A percentile compares a stretch with the other conserved stretches of the same genome.
Evolutionary conservation across 2,797 vertebrate species (phyloP).

Genomic region (Botia kubotai): DNA sequence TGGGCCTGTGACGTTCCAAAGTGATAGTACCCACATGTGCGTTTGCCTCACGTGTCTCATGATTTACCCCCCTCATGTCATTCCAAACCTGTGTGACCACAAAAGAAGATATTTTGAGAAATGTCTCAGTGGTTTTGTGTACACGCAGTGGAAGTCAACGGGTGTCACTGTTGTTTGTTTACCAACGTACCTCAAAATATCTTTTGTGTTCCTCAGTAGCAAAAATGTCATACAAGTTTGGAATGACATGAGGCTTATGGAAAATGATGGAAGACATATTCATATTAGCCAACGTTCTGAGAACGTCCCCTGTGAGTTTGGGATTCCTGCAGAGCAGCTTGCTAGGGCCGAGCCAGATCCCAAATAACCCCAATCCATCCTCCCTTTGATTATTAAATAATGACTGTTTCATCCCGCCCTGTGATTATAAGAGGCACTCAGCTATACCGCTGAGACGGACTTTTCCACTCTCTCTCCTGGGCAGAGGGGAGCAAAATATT

Average conservation of each 20-base stretch:
- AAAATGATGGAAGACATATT: no score
- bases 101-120: no score
- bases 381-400: constrained; percentile 70
- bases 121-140: no score
- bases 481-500: constrained; percentile 44
- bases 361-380: constrained; percentile 46
- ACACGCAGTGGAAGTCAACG: no score
- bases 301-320: constrained; percentile 2
- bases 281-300: no score
- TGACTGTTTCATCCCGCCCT: constrained; percentile 66
- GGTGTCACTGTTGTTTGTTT: no score
- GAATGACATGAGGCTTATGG: no score
- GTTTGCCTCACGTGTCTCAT: constrained; percentile 12
- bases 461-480: constrained; percentile 70
- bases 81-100: background rate
- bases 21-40: constrained; percentile 25
- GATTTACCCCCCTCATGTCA: no score
- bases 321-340: constrained; percentile 61
- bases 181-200: no score
- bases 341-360: constrained; percentile 60
- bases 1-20: constrained; percentile 11
- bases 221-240: no score
- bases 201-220: no score
- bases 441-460: constrained; percentile 71
- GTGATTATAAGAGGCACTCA: constrained; percentile 65